phyloP scores from a whole-genome alignment of 1,140 invertebrate genomes.

The Drosophila ogumai region DNA sequence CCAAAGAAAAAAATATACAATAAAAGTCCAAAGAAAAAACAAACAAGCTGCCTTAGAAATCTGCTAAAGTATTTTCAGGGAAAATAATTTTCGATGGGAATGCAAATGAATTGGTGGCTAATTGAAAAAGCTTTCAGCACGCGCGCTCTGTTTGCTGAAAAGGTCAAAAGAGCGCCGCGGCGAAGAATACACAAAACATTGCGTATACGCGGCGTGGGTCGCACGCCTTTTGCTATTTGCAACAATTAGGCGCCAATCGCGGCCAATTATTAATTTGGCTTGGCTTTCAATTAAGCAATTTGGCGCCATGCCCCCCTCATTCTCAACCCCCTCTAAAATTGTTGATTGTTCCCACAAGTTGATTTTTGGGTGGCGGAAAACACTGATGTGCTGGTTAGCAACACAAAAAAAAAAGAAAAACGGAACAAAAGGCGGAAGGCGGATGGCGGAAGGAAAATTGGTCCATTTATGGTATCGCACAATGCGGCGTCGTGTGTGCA shows the following conservation, averaged over 20 bases:
- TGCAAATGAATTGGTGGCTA: slow-evolving; percentile 74
- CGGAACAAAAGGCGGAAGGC: slow-evolving; percentile 48
- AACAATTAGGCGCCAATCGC: slow-evolving; percentile 77
- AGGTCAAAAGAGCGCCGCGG: slow-evolving; percentile 45
- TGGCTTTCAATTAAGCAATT: slow-evolving; percentile 79
- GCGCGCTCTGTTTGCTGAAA: slow-evolving; percentile 23
- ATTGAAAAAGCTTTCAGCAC: slow-evolving; percentile 73
- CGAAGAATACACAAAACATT: slow-evolving; percentile 46
- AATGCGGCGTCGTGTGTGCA: slow-evolving; percentile 66
- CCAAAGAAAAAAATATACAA: not conserved
- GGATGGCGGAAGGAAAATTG: slow-evolving; percentile 64
- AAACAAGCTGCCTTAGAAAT: slow-evolving; percentile 17
- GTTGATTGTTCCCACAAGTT: slow-evolving; percentile 39
- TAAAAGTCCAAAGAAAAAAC: slow-evolving; percentile 8
- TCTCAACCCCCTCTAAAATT: slow-evolving; percentile 5
- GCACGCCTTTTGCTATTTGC: slow-evolving; percentile 69
- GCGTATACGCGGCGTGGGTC: slow-evolving; percentile 68
- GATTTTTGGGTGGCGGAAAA: slow-evolving; percentile 26
- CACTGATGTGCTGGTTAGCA: slow-evolving; percentile 17
- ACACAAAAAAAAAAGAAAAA: slow-evolving; percentile 7
- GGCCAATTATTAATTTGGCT: slow-evolving; percentile 78
- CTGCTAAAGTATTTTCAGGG: slow-evolving; percentile 22
- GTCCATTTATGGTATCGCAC: slow-evolving; percentile 67
- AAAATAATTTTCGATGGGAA: slow-evolving; percentile 50
- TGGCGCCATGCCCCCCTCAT: slow-evolving; percentile 25